Evolutionary conservation across 1,140 invertebrate genomes (phyloP).

Genomic region (Drosophila asahinai): DNA sequence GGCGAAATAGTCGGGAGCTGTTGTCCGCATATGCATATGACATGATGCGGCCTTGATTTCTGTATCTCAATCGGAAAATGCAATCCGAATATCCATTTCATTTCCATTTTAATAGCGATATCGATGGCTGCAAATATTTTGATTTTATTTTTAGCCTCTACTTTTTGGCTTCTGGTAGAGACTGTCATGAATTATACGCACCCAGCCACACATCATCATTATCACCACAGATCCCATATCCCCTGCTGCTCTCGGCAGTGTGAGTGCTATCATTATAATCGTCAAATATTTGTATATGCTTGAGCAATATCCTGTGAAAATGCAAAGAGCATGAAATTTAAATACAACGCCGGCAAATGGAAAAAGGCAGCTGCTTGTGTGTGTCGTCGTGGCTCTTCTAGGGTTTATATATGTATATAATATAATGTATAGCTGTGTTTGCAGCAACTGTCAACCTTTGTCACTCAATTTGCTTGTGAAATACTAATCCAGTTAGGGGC

Average conservation of each 20-base stretch:
- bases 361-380: conserved; percentile 41
- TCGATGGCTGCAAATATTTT: conserved; percentile 51
- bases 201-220: conserved; percentile 58
- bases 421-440: conserved; percentile 27
- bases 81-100: conserved; percentile 51
- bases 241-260: background rate
- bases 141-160: conserved; percentile 54
- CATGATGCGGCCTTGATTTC: conserved; percentile 56
- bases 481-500: conserved; percentile 78
- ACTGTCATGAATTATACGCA: conserved; percentile 59
- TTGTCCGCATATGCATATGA: conserved; percentile 23
- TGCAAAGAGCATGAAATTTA: conserved; percentile 64
- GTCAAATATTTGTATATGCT: conserved; percentile 72
- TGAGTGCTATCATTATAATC: conserved; percentile 66
- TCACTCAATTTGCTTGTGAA: conserved; percentile 79
- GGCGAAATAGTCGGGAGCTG: conserved; percentile 31
- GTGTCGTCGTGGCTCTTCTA: conserved; percentile 10
- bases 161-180: conserved; percentile 2
- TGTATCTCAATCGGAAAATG: conserved; percentile 25
- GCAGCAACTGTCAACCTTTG: conserved; percentile 79
- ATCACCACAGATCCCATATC: conserved; percentile 21
- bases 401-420: background rate
- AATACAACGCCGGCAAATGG: conserved; percentile 53
- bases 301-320: conserved; percentile 56
- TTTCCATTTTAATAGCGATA: conserved; percentile 56